Base-by-base conservation (phyloP, 1,140 invertebrate genomes). In the Acromyrmex echinatior region DNA sequence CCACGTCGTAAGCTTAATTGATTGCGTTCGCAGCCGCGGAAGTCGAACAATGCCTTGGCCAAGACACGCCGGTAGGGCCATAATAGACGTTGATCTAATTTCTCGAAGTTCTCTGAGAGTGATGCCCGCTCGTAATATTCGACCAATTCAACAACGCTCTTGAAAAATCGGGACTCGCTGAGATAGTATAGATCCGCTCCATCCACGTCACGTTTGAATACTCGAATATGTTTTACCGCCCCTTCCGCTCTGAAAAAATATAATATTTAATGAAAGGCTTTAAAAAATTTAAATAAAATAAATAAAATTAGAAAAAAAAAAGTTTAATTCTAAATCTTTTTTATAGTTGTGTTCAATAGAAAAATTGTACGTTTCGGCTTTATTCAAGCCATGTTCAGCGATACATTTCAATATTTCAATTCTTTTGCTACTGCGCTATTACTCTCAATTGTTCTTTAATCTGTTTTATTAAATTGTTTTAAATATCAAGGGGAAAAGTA, bases 181-280 rank as follows among this genome's bases (percentile, higher is more conserved):
- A 99, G 95, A 95, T 97, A 99, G 94, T 97, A 97, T 62, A 96
- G 95, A 86, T 96, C 94, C 14, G 96, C 94, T 31, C 96, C 96
- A 58, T 96, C 96, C 39, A 95, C 95, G 68, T 96, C 96, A 70
- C 96, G 96, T 91, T 97, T 96, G 91, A 96, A 98, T 90, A 99
- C 97, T 95, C 98, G 97, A 97, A 99, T 99, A 94, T 99, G 99
- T 94, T 99, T 99, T 58, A 98, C 98, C 79, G 97, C 97, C 93
- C 97, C 97, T 91, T 97, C 97, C 88, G 97, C 97, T 93, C 98
- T 98, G 92, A 35, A 96, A 96, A 62, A 80, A 86, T 62, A 51
- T 39, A 39, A 31, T 65, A 66, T 49, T 2, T 3, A 68, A 68
- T 45, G 2, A 70, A 68, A 60, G 1, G 25, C 7, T 77, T 25